These are phyloP conservation scores for Invenusta paracnida DNA, from an alignment of 2,888 invertebrate genomes.

Conservation along the genomic window DNA sequence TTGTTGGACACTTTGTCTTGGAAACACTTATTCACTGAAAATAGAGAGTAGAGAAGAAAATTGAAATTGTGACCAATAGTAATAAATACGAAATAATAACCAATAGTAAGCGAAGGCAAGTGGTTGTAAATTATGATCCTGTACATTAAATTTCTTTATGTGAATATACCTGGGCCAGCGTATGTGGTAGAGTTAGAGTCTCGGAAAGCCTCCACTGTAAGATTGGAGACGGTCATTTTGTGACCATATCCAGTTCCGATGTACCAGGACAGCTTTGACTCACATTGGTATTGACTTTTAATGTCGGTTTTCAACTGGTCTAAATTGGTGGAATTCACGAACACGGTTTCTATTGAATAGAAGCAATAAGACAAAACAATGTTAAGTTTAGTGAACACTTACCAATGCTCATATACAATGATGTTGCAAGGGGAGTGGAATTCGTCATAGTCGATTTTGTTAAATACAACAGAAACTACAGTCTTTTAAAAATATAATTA, in stretches of 20 bases:
- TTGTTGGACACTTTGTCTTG: conserved; percentile 64
- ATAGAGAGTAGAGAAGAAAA: no score
- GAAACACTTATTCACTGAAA: conserved; percentile 51
- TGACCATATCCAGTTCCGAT: not conserved
- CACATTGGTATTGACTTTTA: no score
- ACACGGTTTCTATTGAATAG: not conserved
- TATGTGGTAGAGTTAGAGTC: not conserved
- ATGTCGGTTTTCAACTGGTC: not conserved
- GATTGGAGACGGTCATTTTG: not conserved
- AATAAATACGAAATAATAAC: not conserved
- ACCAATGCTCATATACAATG: not conserved
- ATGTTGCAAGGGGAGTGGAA: no score
- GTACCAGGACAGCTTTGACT: not conserved
- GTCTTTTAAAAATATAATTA: no score
- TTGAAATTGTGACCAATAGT: not conserved
- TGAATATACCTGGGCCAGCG: not conserved
- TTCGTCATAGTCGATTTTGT: no score
- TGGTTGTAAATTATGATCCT: not conserved
- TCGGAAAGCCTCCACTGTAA: not conserved
- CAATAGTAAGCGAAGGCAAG: no score
- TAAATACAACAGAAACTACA: no score
- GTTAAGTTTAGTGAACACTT: not conserved
- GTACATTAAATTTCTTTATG: not conserved
- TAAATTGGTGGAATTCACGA: not conserved
- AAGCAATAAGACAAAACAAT: no score